phyloP scores from a whole-genome alignment of 2,113 vertebrate species.

The Mesitornis unicolor region DNA sequence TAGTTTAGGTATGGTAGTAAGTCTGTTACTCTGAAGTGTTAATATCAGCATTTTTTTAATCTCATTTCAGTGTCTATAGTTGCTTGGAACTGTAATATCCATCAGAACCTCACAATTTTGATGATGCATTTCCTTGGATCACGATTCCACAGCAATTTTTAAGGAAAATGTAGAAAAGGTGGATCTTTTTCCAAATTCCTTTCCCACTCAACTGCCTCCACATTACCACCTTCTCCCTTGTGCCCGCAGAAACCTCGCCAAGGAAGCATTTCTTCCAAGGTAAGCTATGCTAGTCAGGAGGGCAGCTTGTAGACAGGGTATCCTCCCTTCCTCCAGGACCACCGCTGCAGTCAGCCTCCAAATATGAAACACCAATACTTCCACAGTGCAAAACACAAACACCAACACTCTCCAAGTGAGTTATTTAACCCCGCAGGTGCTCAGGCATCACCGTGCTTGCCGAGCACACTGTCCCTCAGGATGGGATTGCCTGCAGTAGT shows the following conservation, averaged over 20 bases:
- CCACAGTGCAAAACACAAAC: neutral
- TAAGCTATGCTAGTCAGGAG: neutral
- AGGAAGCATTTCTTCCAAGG: neutral
- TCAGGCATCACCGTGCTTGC: neutral
- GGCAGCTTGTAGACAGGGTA: neutral
- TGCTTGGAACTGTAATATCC: neutral
- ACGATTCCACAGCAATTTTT: neutral
- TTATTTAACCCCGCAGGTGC: neutral
- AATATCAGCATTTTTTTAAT: neutral
- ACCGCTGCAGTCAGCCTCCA: neutral
- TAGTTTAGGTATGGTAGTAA: neutral
- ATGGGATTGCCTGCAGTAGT: neutral
- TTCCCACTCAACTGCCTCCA: neutral
- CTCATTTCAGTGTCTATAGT: neutral
- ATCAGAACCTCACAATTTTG: neutral
- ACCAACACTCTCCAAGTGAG: no score
- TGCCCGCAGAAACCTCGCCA: neutral
- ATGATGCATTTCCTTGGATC: neutral
- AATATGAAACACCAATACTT: neutral
- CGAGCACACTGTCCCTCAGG: neutral
- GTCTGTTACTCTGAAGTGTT: neutral
- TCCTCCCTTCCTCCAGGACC: neutral
- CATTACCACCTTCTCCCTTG: neutral
- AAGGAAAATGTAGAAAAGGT: neutral
- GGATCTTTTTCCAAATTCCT: neutral